Conservation (phyloP, 1,140 invertebrate genomes). For the Chymomyza costata region DNA sequence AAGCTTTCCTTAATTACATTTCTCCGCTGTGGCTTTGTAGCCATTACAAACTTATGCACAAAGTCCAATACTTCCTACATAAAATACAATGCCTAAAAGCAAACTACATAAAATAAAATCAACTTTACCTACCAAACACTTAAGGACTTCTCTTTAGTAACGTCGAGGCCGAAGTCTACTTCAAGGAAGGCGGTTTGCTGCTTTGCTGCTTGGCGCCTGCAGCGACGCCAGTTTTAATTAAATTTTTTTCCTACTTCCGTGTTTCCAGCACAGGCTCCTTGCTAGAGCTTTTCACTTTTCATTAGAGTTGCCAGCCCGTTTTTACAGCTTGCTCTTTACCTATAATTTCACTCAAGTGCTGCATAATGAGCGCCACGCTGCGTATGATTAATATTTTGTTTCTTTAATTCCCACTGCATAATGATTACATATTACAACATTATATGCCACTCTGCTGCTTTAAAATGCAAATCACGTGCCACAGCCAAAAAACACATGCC, state of each 20-base stretch:
- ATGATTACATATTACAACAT: slow-evolving; percentile 67
- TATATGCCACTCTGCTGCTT: too few relatives aligned
- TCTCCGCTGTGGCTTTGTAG: too few relatives aligned
- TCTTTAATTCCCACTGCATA: slow-evolving; percentile 62
- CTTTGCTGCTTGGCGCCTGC: slow-evolving; percentile 18
- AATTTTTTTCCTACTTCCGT: slow-evolving; percentile 61
- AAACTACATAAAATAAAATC: too few relatives aligned
- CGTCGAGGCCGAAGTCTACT: too few relatives aligned
- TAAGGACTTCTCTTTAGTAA: too few relatives aligned
- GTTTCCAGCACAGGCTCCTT: slow-evolving; percentile 10
- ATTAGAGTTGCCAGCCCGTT: slow-evolving; percentile 25
- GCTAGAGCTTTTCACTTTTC: slow-evolving; percentile 52
- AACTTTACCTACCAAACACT: too few relatives aligned
- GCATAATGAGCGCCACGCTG: slow-evolving; percentile 70
- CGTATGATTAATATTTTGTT: slow-evolving; percentile 68
- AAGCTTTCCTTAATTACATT: too few relatives aligned
- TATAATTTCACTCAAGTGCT: slow-evolving; percentile 55
- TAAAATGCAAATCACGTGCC: slow-evolving; percentile 68
- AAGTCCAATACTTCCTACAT: too few relatives aligned
- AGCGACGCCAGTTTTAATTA: slow-evolving; percentile 61
- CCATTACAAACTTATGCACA: too few relatives aligned
- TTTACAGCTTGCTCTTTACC: slow-evolving; percentile 18
- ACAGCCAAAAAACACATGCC: too few relatives aligned
- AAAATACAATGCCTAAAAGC: too few relatives aligned
- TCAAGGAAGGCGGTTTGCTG: too few relatives aligned